These are phyloP conservation scores for Nesometra sesokonis DNA, from an alignment of 35 echinoderm and acorn worm genomes.

Conservation along the genomic window DNA sequence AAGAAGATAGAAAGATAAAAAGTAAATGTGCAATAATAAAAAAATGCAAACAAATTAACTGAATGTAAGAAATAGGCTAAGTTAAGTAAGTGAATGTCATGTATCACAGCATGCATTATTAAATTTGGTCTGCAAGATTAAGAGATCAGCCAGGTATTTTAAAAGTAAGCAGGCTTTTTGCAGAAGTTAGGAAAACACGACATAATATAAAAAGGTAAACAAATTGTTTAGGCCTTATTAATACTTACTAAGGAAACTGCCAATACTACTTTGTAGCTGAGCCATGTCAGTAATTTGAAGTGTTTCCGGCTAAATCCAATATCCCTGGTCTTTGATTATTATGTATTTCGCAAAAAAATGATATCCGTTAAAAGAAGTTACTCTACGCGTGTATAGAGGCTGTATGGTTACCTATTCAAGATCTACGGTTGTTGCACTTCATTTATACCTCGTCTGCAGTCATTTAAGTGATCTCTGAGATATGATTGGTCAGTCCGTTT, in stretches of 20 bases:
- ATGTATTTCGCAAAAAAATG: background rate
- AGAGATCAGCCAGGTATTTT: no score
- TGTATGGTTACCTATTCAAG: background rate
- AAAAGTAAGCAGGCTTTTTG: no score
- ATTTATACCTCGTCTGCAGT: background rate
- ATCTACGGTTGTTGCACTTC: background rate
- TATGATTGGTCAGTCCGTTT: background rate
- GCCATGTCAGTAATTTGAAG: background rate
- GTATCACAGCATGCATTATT: no score
- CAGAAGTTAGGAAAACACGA: no score
- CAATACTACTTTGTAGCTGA: background rate
- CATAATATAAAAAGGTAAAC: no score
- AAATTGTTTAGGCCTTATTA: no score
- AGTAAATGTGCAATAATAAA: background rate
- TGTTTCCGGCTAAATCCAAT: background rate
- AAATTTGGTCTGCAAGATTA: no score
- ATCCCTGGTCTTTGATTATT: background rate
- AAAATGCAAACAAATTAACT: no score
- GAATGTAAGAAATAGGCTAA: no score
- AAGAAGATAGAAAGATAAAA: background rate
- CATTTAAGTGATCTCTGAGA: background rate
- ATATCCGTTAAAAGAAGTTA: background rate
- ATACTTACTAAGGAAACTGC: background rate
- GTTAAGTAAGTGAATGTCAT: no score
- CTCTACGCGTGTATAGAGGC: background rate